phyloP scores from a whole-genome alignment of 2,797 vertebrate genomes.

The Protosalanx chinensis region DNA sequence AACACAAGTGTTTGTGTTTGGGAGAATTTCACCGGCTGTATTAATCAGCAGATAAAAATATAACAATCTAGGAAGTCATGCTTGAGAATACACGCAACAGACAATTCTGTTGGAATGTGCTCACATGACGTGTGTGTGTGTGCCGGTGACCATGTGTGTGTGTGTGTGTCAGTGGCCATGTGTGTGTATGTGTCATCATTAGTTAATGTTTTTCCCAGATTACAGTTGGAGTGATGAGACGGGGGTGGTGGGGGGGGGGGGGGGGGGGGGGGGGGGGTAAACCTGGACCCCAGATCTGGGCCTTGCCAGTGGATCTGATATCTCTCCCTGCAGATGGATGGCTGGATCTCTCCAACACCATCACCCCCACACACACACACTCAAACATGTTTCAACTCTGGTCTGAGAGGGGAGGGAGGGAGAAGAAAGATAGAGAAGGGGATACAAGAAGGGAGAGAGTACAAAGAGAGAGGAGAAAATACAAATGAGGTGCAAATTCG shows the following conservation, averaged over 20 bases:
- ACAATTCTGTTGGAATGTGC: neutral
- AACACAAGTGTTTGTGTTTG: conserved; percentile 53
- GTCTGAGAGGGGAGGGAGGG: neutral
- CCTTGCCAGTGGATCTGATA: conserved; percentile 36
- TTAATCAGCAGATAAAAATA: conserved; percentile 61
- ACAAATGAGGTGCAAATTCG: no score
- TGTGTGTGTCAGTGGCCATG: conserved; percentile 16
- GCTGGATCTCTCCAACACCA: no score
- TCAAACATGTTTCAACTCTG: no score
- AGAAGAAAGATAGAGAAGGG: conserved; percentile 19
- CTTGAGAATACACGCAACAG: neutral
- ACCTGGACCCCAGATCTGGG: conserved; percentile 26
- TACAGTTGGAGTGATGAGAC: conserved; percentile 41
- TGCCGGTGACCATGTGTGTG: no score
- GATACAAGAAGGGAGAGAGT: neutral
- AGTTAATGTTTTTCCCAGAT: conserved; percentile 57
- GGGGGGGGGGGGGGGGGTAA: conserved; percentile 32
- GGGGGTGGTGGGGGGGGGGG: no score
- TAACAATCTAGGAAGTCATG: neutral
- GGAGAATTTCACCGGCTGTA: conserved; percentile 43
- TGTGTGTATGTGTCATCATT: conserved; percentile 44
- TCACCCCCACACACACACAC: no score
- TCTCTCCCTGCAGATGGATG: neutral
- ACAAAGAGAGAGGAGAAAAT: no score
- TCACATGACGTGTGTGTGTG: neutral